Percentiles rank a stretch among this genome's conserved stretches.
These are phyloP conservation scores for Dendrolimus kikuchii DNA, from an alignment of 1,140 invertebrate species.

Conservation along the genomic window DNA sequence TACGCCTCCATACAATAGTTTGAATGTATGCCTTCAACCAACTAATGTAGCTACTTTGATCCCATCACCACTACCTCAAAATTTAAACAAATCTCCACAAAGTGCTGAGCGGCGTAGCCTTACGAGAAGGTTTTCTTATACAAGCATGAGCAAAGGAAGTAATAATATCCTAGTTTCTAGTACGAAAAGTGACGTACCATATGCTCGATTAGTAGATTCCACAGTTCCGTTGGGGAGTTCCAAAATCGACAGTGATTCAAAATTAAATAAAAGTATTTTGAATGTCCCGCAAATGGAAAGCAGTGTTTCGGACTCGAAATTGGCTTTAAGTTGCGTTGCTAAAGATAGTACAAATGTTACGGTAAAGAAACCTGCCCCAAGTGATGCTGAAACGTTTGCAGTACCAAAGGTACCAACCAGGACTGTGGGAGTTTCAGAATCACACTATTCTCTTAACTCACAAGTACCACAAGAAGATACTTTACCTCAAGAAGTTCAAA, in stretches of 20 bases:
- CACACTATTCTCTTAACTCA: conserved; percentile 74
- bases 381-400: conserved; percentile 44
- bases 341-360: conserved; percentile 44
- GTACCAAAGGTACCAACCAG: conserved; percentile 54
- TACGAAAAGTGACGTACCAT: conserved; percentile 80
- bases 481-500: conserved; percentile 76
- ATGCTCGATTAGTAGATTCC: conserved; percentile 82
- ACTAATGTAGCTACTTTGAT: conserved; percentile 59
- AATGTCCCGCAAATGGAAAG: conserved; percentile 75
- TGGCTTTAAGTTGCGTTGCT: conserved; percentile 73
- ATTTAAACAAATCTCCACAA: conserved; percentile 49
- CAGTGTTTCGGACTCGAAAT: conserved; percentile 86
- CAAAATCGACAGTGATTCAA: conserved; percentile 86
- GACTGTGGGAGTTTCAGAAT: conserved; percentile 73
- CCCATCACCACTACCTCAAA: conserved; percentile 59
- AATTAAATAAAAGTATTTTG: conserved; percentile 76
- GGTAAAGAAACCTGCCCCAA: conserved; percentile 33
- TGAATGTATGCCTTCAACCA: conserved; percentile 85
- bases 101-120: conserved; percentile 69
- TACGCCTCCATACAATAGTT: conserved; percentile 87
- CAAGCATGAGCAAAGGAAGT: conserved; percentile 68
- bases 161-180: conserved; percentile 55
- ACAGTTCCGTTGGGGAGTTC: conserved; percentile 59
- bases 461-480: conserved; percentile 72
- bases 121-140: conserved; percentile 77